These are phyloP conservation scores for Tinamus major DNA, from an alignment of 2,797 vertebrate species.

Conservation along the genomic window DNA sequence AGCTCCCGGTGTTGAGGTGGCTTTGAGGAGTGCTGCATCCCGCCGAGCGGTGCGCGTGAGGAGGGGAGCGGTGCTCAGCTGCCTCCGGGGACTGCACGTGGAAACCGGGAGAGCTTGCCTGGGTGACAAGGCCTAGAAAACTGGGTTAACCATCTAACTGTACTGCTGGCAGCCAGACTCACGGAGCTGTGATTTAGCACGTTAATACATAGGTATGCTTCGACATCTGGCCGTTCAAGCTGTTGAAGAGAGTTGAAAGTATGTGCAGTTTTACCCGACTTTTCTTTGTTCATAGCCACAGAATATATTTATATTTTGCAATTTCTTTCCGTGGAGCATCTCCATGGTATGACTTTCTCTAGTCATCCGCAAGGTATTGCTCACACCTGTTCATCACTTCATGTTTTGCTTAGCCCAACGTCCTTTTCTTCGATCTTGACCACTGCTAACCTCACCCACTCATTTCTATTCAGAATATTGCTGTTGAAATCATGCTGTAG, in stretches of 20 bases:
- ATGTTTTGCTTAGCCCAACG: not conserved
- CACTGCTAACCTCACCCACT: accelerated
- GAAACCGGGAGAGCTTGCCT: not conserved
- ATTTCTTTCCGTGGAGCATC: not conserved
- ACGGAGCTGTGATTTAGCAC: not conserved
- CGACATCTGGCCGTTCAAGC: not conserved
- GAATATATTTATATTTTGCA: not conserved
- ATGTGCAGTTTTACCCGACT: accelerated
- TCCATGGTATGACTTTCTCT: not conserved
- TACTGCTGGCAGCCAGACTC: not conserved
- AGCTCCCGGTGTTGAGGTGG: not conserved
- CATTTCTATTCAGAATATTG: not conserved
- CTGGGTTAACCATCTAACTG: not conserved
- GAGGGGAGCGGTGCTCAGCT: not conserved
- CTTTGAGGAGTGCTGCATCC: not conserved
- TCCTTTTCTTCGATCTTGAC: not conserved
- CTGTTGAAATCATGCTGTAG: not conserved
- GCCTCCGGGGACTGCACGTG: not conserved
- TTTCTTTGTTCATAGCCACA: not conserved
- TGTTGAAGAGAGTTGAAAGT: not conserved
- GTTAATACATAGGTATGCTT: not conserved
- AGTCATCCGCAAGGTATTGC: not conserved
- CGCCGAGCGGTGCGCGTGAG: not conserved
- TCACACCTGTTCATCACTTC: not conserved
- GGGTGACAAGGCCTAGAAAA: not conserved